phyloP scores from a whole-genome alignment of 2,797 vertebrate species.

The Acanthurus lineatus region DNA sequence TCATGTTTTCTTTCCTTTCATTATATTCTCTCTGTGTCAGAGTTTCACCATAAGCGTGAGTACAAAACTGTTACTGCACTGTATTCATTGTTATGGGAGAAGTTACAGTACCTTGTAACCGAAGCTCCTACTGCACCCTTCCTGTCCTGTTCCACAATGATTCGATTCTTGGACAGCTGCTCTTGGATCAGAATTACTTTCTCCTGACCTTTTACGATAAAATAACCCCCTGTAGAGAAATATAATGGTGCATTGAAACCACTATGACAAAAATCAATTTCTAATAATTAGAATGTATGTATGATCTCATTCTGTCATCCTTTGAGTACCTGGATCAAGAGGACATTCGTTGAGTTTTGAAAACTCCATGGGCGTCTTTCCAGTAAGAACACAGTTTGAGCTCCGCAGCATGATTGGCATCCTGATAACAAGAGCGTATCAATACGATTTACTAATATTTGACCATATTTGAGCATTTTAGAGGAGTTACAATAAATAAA shows the following conservation, averaged over 20 bases:
- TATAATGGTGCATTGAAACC: not conserved
- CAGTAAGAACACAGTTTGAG: constrained; percentile 97
- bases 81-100: not conserved
- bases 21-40: too few species aligned
- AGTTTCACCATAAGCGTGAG: not conserved
- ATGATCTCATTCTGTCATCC: not conserved
- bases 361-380: constrained; percentile 96
- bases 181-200: constrained; percentile 99
- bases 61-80: not conserved
- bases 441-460: not conserved
- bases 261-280: not conserved
- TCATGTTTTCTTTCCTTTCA: too few species aligned
- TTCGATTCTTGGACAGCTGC: constrained; percentile 98
- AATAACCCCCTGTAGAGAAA: constrained; percentile 91
- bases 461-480: not conserved
- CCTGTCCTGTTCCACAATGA: constrained; percentile 97
- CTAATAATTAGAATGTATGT: not conserved
- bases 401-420: constrained; percentile 99
- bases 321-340: constrained; percentile 92
- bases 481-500: too few species aligned
- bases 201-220: constrained; percentile 98
- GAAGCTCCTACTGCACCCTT: constrained; percentile 98
- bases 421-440: constrained; percentile 73
- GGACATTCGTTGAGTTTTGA: constrained; percentile 97
- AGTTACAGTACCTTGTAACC: constrained; percentile 91